Evolutionary conservation across 1,140 invertebrate species (phyloP), one percentile per base, ranked within the genome.

Genomic region (Drosophila ohnishii): DNA sequence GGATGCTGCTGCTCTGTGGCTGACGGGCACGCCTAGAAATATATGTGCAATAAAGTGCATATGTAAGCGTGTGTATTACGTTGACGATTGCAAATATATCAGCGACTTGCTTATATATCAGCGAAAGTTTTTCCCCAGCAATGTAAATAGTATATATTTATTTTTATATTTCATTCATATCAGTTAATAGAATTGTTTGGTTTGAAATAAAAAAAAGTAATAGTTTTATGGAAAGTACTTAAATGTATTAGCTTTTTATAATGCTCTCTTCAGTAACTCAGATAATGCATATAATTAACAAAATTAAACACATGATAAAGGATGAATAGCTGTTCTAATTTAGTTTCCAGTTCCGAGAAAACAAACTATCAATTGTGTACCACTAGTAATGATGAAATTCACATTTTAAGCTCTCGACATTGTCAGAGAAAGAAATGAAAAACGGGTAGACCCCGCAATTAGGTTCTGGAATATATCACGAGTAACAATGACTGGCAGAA

Each of bases 1-100:
- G 50, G 83, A 87, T 75, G 83, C 75, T 78, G 62, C 19, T 39
- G 51, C 35, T 59, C 16, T 34, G 66, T 28, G n/a, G 28, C 19
- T 25, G 47, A 10, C 47, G 10, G 39, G 19, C 57, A 59, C 66
- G 44, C 53, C 66, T 72, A 40, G 40, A 34, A 70, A 50, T 55
- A 39, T 69, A 69, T 39, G 10, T 71, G 51, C 37, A 64, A 59
- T 59, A 4, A 64, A 60, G 22, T 40, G 19, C 40, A 40, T 50
- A 28, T 71, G 47, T 16, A 48, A 25, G 28, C 37, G 35, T 40
- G 19, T 19, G 32, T 28, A 64, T 13, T 64, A 53, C 47, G 39
- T 14, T 40, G 19, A 42, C 60, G 45, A 67, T 42, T 67, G 35
- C 35, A 67, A 64, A 42, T 50, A 25, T 65, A 32, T 65, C 47